Conservation (phyloP, 2,113 vertebrate species). For the Muscicapa adusta region DNA sequence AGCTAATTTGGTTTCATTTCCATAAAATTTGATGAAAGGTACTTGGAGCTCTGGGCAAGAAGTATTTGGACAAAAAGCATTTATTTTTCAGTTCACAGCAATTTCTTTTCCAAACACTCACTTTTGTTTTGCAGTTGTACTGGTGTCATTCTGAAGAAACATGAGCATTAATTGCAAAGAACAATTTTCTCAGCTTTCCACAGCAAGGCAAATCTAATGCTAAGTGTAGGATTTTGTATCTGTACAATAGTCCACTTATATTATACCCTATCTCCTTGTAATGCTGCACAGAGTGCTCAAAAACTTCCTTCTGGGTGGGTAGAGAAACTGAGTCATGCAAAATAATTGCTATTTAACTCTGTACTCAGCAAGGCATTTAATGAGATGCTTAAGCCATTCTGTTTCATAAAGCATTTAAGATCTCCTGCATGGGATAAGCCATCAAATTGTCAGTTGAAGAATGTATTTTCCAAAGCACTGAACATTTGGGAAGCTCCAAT, state of each 20-base stretch:
- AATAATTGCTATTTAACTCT: background rate
- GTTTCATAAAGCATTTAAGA: background rate
- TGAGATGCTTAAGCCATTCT: background rate
- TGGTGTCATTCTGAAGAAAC: background rate
- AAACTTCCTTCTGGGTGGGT: background rate
- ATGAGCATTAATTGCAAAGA: background rate
- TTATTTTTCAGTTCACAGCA: background rate
- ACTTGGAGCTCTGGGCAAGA: background rate
- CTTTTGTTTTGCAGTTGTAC: background rate
- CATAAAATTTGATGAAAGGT: background rate
- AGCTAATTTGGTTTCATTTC: background rate
- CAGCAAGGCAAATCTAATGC: background rate
- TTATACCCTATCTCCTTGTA: background rate
- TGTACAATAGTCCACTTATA: background rate
- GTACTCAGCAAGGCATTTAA: background rate
- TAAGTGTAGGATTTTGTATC: background rate
- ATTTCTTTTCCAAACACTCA: background rate
- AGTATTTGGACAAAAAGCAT: background rate
- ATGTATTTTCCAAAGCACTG: background rate
- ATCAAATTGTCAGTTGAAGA: background rate
- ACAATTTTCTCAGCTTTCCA: background rate
- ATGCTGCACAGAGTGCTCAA: background rate
- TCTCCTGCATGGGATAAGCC: background rate
- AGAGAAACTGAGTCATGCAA: slow-evolving; percentile 48
- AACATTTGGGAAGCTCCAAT: background rate